Conservation (phyloP, 1,140 invertebrate species). For the Patella vulgata region DNA sequence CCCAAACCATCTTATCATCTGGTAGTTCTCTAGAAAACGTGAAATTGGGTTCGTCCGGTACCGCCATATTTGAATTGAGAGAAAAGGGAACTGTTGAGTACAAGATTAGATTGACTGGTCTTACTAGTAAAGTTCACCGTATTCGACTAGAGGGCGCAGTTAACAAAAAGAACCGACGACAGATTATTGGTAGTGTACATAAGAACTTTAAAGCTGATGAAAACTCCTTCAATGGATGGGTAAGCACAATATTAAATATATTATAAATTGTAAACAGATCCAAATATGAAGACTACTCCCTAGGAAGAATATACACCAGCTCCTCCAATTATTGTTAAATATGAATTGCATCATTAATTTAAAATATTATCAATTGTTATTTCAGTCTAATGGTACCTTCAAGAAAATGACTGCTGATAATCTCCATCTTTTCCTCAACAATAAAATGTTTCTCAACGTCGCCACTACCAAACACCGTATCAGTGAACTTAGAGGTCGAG, state of each 20-base stretch:
- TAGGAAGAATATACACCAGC: neutral
- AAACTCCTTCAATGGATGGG: slow-evolving; percentile 27
- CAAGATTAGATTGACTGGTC: slow-evolving; percentile 23
- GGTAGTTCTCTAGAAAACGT: slow-evolving; percentile 14
- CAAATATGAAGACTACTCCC: too few relatives aligned
- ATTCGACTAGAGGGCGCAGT: slow-evolving; percentile 24
- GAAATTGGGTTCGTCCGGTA: slow-evolving; percentile 15
- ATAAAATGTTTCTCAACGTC: slow-evolving; percentile 30
- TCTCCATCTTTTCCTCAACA: slow-evolving; percentile 27
- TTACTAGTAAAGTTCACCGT: slow-evolving; percentile 19
- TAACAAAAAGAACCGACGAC: slow-evolving; percentile 16
- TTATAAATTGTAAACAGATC: too few relatives aligned
- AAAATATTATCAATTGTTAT: neutral
- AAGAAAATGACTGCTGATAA: slow-evolving; percentile 31
- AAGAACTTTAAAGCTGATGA: slow-evolving; percentile 12
- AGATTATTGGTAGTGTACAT: slow-evolving; percentile 23
- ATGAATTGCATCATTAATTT: neutral
- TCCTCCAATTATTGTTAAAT: neutral
- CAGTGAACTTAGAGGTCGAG: slow-evolving; percentile 23
- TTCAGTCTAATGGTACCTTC: slow-evolving; percentile 32
- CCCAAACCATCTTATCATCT: slow-evolving; percentile 24
- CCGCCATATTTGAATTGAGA: slow-evolving; percentile 22
- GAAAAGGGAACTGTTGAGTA: slow-evolving; percentile 23
- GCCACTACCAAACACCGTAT: slow-evolving; percentile 16
- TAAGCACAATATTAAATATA: too few relatives aligned